Conservation (phyloP, 2,113 vertebrate genomes). For the Sinocyclocheilus grahami region DNA sequence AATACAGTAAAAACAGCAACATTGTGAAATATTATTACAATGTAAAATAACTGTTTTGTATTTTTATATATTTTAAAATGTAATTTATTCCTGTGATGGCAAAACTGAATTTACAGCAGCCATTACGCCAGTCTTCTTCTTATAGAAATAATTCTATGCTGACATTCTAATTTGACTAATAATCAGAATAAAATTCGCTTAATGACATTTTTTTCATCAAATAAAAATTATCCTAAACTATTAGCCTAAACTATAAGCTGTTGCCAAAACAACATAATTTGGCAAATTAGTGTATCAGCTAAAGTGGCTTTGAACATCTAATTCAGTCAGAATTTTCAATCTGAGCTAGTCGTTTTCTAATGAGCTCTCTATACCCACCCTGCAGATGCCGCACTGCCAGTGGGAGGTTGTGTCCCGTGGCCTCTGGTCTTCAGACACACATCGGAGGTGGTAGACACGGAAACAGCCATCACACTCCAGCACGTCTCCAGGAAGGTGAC, state of each 20-base stretch:
- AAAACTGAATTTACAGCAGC: not conserved
- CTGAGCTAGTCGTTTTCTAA: not conserved
- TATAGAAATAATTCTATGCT: no score
- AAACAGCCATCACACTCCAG: conserved; percentile 98
- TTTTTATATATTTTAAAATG: not conserved
- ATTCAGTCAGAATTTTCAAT: not conserved
- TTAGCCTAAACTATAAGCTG: not conserved
- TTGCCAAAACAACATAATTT: not conserved
- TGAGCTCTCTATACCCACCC: conserved; percentile 78
- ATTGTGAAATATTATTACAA: not conserved
- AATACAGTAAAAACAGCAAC: not conserved
- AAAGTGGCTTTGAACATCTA: not conserved
- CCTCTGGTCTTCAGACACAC: conserved; percentile 93
- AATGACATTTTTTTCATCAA: no score
- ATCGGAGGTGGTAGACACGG: conserved; percentile 97
- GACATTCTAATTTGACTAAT: no score
- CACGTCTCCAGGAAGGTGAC: conserved; percentile 97
- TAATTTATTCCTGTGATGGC: not conserved
- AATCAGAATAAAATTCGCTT: no score
- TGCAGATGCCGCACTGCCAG: conserved; percentile 97
- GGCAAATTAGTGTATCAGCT: not conserved
- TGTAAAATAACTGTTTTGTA: not conserved
- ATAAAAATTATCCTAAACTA: not conserved
- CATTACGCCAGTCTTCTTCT: not conserved
- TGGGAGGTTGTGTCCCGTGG: conserved; percentile 92